Evolutionary conservation across 2,113 vertebrate genomes (phyloP).

Genomic region (Amia ocellicauda): DNA sequence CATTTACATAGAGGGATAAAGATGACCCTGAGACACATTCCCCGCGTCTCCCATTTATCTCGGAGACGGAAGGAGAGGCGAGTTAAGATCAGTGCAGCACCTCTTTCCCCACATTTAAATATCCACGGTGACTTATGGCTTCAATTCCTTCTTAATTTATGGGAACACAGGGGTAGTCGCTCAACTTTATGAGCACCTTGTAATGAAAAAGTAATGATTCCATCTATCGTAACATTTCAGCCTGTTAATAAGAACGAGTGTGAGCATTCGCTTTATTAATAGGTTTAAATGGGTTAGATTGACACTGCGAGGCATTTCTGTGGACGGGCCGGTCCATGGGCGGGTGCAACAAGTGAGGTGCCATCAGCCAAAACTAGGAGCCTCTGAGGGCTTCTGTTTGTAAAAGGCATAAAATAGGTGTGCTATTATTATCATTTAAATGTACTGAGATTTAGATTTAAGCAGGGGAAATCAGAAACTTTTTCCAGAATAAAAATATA

Average conservation of each 20-base stretch:
- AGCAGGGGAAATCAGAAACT: too few species aligned
- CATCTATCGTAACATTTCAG: conserved; percentile 26
- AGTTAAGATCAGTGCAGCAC: neutral
- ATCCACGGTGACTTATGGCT: conserved; percentile 10
- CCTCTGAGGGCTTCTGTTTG: too few species aligned
- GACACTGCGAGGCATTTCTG: conserved; percentile 18
- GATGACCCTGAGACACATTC: neutral
- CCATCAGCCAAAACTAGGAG: too few species aligned
- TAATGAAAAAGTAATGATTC: conserved; percentile 31
- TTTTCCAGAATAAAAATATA: too few species aligned
- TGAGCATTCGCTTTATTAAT: conserved; percentile 18
- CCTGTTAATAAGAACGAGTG: conserved; percentile 19
- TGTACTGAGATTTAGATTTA: too few species aligned
- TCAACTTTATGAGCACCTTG: conserved; percentile 29
- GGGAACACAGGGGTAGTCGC: conserved; percentile 16
- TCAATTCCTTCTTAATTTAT: conserved; percentile 20
- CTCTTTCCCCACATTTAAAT: conserved; percentile 17
- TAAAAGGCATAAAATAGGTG: too few species aligned
- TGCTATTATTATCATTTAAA: too few species aligned
- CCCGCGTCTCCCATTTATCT: neutral
- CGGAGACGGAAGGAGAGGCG: conserved; percentile 15
- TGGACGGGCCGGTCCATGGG: too few species aligned
- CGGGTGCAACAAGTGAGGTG: too few species aligned
- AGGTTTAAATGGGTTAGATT: conserved; percentile 15
- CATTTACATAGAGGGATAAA: conserved; percentile 7